Evolutionary conservation across 2,113 vertebrate genomes (phyloP).

Genomic region (Gasterosteus nipponicus): DNA sequence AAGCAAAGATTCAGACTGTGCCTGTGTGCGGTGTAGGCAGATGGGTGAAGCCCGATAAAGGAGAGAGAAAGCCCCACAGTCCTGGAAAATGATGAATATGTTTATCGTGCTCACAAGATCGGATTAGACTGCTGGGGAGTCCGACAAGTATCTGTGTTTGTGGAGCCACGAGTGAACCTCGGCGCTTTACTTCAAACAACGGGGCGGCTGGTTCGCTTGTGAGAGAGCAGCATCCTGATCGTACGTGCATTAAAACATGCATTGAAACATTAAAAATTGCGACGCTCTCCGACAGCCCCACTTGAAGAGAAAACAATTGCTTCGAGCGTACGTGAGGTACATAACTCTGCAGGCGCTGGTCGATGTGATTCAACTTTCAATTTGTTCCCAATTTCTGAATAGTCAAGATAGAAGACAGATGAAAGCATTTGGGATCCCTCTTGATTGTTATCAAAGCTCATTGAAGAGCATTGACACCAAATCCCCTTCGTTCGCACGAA

Average conservation of each 20-base stretch:
- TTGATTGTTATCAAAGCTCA: not conserved
- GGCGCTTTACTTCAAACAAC: slow-evolving; percentile 43
- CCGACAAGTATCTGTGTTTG: slow-evolving; percentile 17
- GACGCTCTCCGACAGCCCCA: slow-evolving; percentile 5
- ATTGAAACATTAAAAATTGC: slow-evolving; percentile 12
- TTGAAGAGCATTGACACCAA: not conserved
- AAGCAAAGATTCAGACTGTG: slow-evolving; percentile 21
- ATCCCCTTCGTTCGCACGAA: not conserved
- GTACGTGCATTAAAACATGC: slow-evolving; percentile 30
- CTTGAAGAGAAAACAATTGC: slow-evolving; percentile 5
- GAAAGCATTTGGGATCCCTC: not conserved
- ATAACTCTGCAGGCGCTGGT: not conserved
- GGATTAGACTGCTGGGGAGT: slow-evolving; percentile 34
- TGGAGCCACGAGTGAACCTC: slow-evolving; percentile 40
- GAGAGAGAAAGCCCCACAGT: slow-evolving; percentile 24
- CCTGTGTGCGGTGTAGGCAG: slow-evolving; percentile 25
- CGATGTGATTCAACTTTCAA: not conserved
- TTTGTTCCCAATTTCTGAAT: not conserved
- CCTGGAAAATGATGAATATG: slow-evolving; percentile 47
- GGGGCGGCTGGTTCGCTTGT: not conserved
- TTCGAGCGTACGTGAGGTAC: not conserved
- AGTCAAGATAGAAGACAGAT: not conserved
- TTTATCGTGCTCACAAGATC: slow-evolving; percentile 43
- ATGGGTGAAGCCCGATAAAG: slow-evolving; percentile 34
- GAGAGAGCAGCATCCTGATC: not conserved